Conservation (phyloP, 2,888 invertebrate genomes). For the Maniola hyperantus region DNA sequence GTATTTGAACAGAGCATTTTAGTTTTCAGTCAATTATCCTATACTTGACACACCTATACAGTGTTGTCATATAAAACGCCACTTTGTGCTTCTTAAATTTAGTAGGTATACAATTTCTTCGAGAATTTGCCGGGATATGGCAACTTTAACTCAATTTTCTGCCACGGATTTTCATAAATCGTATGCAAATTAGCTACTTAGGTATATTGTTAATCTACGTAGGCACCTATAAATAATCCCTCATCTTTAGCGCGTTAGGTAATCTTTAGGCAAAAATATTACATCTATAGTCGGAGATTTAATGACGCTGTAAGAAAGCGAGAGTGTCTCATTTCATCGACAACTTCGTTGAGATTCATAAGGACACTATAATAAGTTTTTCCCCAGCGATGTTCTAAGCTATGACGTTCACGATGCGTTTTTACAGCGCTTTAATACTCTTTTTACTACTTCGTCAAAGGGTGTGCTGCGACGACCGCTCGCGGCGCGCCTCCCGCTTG, state of each 20-base stretch:
- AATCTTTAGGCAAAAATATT: constrained; percentile 18
- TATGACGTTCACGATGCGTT: constrained; percentile 71
- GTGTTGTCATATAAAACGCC: no score
- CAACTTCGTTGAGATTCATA: constrained; percentile 81
- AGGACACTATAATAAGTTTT: constrained; percentile 73
- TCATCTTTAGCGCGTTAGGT: constrained; percentile 1
- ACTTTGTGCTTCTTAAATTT: no score
- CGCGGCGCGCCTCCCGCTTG: constrained; percentile 52
- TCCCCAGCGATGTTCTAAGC: constrained; percentile 46
- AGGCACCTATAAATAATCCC: neutral
- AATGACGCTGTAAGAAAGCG: constrained; percentile 51
- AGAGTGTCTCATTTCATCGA: constrained; percentile 60
- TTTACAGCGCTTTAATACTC: constrained; percentile 81
- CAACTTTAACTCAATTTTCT: no score
- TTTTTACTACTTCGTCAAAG: constrained; percentile 81
- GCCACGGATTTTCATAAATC: no score
- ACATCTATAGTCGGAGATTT: constrained; percentile 41
- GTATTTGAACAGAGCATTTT: no score
- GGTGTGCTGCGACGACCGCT: constrained; percentile 62
- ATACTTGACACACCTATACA: no score
- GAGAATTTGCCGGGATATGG: no score
- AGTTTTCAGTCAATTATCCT: no score
- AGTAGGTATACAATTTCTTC: no score
- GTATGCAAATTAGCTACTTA: no score
- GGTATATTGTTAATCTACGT: neutral